Base-by-base conservation (phyloP, 2,888 invertebrate genomes). In the Parelbella ahira region DNA sequence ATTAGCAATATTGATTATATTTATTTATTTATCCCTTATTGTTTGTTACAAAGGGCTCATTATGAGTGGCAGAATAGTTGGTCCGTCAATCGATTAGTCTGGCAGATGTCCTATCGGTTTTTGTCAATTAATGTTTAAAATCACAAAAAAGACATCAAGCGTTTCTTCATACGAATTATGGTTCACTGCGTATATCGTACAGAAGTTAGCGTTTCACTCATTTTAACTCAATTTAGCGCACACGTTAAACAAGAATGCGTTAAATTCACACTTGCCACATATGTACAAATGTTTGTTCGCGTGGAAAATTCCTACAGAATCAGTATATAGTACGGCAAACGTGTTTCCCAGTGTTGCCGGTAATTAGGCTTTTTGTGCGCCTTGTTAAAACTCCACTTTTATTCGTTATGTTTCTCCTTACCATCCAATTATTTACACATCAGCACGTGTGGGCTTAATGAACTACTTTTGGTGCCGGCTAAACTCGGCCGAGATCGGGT, bases 341-440 rank as follows among this genome's bases (percentile, higher is more conserved):
- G 10, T 21, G 41, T 21, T 33, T 25, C 25, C 25, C 32, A 25
- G 19, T 41, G 41, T 41, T 27, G 45, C 44, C 45, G 42, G 48
- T 52, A 52, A 52, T 50, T 50, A 52, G 47, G 48, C 48, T 52
- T 52, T 52, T 52, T 50, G 50, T 44, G 38, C 47, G 48, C 50
- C 48, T 50, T 50, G 50, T 52, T 50, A 49, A 48, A 52, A 45
- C 42, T 50, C 44, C 45, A 49, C 30, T 36, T 46, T 45, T 33
- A 33, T 27, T 33, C 41, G 41, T 33, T 41, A 41, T 33, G 41
- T 20, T 15, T 27, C 41, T 41, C 41, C 41, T 41, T 41, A 41
- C 33, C 41, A 33, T 41, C 41, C 41, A 41, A 41, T 41, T 41
- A 41, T 41, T 41, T 41, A 41, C 41, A 33, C 41, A 41, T 41